Evolutionary conservation across 1,140 invertebrate genomes (phyloP), one percentile per base, ranked within the genome.

Genomic region (Eupristina koningsbergeri): DNA sequence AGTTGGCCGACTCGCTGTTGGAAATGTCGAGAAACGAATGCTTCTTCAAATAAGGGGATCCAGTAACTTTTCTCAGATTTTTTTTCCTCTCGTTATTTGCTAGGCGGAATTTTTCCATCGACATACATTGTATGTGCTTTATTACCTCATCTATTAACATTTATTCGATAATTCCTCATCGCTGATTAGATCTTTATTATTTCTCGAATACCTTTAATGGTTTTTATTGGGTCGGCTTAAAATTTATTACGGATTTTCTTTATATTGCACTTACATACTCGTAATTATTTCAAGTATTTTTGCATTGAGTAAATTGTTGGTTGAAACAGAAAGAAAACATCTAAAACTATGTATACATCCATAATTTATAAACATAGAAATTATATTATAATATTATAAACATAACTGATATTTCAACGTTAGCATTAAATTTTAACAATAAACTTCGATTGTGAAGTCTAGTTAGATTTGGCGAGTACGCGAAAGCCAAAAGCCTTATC

Each of bases 301-400:
- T 3, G 36, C 3, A n/a, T n/a, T n/a, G n/a, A n/a, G n/a, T n/a
- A n/a, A n/a, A n/a, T n/a, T n/a, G n/a, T n/a, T n/a, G n/a, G n/a
- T n/a, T n/a, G n/a, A n/a, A n/a, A n/a, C n/a, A n/a, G n/a, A n/a
- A n/a, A n/a, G n/a, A n/a, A n/a, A n/a, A n/a, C n/a, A n/a, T n/a
- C n/a, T n/a, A n/a, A n/a, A n/a, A n/a, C n/a, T 0, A 3, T 19
- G 8, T 6, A 19, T 0, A 3, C 34, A 5, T 3, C 13, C 29
- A 36, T 67, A 29, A 6, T 19, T 67, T 67, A 39, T 36, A 39
- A 5, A 39, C 34, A n/a, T 39, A 36, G 64, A 67, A 67, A 67
- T n/a, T n/a, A n/a, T n/a, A n/a, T n/a, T n/a, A 67, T 36, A 31
- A 31, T 7, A 19, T 39, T 34, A 67, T 36, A 67, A 39, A 13